These are phyloP conservation scores for Merops nubicus DNA, from an alignment of 2,113 vertebrate species.

Conservation along the genomic window DNA sequence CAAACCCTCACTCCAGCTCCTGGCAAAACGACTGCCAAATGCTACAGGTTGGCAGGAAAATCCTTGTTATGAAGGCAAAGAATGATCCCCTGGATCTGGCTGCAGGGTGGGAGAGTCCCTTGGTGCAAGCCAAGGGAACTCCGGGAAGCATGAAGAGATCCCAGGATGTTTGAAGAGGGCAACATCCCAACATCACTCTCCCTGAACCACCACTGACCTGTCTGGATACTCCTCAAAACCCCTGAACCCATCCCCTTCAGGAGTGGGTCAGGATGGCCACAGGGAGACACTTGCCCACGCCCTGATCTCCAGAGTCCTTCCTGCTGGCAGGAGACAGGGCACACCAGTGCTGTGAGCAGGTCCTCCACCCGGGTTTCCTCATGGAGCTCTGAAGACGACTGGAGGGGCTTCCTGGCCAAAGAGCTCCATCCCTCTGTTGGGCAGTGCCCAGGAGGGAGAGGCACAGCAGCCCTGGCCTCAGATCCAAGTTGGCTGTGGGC, in stretches of 20 bases:
- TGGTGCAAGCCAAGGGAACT: background rate
- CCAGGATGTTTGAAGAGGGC: background rate
- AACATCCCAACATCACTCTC: background rate
- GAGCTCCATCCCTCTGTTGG: background rate
- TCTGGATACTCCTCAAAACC: background rate
- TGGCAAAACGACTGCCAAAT: background rate
- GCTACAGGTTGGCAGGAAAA: background rate
- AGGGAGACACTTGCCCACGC: background rate
- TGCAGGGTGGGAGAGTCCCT: background rate
- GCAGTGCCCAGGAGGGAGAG: background rate
- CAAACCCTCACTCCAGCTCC: background rate
- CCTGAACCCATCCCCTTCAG: rapidly evolving
- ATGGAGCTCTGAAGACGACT: rapidly evolving
- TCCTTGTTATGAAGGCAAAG: background rate
- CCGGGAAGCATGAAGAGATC: background rate
- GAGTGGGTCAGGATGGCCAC: background rate
- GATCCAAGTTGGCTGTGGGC: background rate
- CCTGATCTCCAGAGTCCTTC: background rate
- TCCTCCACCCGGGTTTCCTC: background rate
- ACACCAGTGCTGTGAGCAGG: background rate
- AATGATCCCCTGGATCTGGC: background rate
- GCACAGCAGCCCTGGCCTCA: background rate
- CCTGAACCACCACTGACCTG: background rate
- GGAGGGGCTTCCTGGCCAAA: background rate
- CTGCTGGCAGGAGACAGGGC: background rate